Percentiles rank a stretch among this genome's conserved stretches.
phyloP scores from a whole-genome alignment of 2,888 invertebrate genomes.

The Taenaris catops region DNA sequence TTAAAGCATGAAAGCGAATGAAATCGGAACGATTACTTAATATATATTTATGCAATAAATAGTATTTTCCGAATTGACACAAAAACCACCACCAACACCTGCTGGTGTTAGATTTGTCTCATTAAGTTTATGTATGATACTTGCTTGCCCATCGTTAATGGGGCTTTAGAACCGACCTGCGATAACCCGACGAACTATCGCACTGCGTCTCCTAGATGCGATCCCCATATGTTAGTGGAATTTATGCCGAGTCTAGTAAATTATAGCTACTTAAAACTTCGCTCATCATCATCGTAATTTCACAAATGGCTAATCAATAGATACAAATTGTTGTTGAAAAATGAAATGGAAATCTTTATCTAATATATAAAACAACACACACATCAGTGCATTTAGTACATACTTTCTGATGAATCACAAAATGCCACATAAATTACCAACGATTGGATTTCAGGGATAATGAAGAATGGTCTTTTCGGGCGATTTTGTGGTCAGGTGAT shows the following conservation, averaged over 20 bases:
- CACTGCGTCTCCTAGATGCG: constrained; percentile 60
- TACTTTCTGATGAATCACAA: constrained; percentile 6
- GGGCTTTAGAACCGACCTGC: no score
- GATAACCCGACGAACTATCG: constrained; percentile 68
- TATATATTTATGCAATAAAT: no score
- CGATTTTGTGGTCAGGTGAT: no score
- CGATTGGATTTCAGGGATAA: constrained; percentile 16
- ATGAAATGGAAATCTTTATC: no score
- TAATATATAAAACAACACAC: no score
- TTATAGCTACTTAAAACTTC: background rate
- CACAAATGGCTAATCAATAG: no score
- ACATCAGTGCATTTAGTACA: constrained; percentile 10
- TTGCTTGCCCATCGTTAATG: constrained; percentile 94
- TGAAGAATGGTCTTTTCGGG: no score
- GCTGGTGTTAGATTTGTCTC: constrained; percentile 96
- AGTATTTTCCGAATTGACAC: no score
- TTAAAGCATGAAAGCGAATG: no score
- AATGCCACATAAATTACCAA: constrained; percentile 14
- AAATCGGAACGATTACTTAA: no score
- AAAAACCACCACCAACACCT: constrained; percentile 93
- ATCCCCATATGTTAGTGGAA: constrained; percentile 41
- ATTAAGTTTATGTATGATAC: constrained; percentile 94
- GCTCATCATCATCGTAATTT: no score
- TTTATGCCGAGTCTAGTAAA: constrained; percentile 8
- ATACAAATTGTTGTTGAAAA: no score